These are phyloP conservation scores for Cataglyphis altisquamis DNA, from an alignment of 2,888 invertebrate genomes.

Conservation along the genomic window DNA sequence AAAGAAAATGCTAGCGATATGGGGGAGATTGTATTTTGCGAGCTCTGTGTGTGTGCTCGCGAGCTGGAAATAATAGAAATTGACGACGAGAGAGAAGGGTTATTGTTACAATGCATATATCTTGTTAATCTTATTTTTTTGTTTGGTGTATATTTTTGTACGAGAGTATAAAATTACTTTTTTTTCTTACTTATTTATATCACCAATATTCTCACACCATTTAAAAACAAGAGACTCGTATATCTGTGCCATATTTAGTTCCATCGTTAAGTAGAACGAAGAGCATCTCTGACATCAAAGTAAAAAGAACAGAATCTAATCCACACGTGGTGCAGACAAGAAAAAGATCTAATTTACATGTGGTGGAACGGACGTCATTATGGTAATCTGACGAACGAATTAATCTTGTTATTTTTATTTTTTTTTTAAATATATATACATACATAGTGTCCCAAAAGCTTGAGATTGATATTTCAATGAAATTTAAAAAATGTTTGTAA, in stretches of 20 bases:
- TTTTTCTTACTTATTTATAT: neutral
- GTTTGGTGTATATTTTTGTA: too few species aligned
- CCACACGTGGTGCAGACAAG: constrained; percentile 33
- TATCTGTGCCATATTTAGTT: neutral
- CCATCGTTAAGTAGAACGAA: constrained; percentile 31
- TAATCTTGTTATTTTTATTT: constrained; percentile 74
- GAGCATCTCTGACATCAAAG: constrained; percentile 11
- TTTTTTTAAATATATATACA: neutral
- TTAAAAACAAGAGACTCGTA: neutral
- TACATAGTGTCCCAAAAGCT: neutral
- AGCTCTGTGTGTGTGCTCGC: neutral
- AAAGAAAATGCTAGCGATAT: constrained; percentile 34
- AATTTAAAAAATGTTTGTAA: neutral
- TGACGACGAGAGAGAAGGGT: neutral
- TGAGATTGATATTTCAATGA: neutral
- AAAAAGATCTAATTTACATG: constrained; percentile 56
- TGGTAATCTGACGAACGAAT: constrained; percentile 70
- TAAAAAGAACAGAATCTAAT: constrained; percentile 49
- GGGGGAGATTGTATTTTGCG: neutral
- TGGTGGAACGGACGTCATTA: constrained; percentile 59
- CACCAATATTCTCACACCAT: neutral
- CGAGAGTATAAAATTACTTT: neutral
- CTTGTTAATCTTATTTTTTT: neutral
- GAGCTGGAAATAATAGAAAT: neutral
- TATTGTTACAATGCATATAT: neutral